Percentiles rank a stretch among this genome's conserved stretches.
Evolutionary conservation across 2,797 vertebrate genomes (phyloP).

Genomic region (Clarias laeviceps): DNA sequence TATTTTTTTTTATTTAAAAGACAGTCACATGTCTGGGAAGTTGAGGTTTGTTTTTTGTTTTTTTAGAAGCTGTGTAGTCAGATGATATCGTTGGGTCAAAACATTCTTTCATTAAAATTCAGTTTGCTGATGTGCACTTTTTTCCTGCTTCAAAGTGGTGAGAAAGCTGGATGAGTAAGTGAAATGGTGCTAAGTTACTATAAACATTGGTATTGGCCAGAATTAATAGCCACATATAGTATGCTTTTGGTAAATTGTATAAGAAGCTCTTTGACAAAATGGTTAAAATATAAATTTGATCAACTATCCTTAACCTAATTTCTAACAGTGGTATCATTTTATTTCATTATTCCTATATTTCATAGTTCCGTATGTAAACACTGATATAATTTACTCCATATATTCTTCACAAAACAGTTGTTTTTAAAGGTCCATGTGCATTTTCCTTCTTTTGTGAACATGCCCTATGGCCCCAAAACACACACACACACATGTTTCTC

Average conservation of each 20-base stretch:
- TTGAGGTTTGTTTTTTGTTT: neutral
- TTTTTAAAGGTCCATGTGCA: neutral
- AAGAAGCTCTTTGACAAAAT: neutral
- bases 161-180: slow-evolving; percentile 5
- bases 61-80: slow-evolving; percentile 10
- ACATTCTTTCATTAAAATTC: neutral
- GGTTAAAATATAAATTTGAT: too few species aligned
- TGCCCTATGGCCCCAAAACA: neutral
- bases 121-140: slow-evolving; percentile 27
- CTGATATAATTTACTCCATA: neutral
- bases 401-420: neutral
- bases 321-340: neutral
- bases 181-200: neutral
- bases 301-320: neutral
- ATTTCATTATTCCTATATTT: too few species aligned
- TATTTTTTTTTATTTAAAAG: slow-evolving; percentile 19
- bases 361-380: too few species aligned
- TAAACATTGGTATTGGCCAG: slow-evolving; percentile 14
- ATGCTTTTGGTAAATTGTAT: neutral
- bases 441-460: neutral
- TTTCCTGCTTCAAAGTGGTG: slow-evolving; percentile 14
- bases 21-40: neutral
- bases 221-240: slow-evolving; percentile 18
- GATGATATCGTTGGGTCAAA: neutral
- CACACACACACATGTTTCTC: too few species aligned